phyloP scores from a whole-genome alignment of 1,140 invertebrate genomes.

The Drosophila truncata region DNA sequence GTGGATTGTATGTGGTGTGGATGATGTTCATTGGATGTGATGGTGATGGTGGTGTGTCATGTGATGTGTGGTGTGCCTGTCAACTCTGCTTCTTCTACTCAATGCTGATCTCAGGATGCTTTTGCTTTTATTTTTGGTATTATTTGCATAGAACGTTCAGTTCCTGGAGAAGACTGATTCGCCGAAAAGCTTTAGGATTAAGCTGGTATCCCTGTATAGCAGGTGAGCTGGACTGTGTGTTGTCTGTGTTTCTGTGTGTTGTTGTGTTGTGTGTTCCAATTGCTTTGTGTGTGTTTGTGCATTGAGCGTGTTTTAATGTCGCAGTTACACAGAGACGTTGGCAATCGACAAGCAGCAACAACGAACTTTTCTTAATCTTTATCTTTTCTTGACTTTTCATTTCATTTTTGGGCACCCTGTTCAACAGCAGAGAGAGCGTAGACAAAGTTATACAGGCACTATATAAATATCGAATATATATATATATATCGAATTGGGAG shows the following conservation, averaged over 20 bases:
- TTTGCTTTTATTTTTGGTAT: conserved; percentile 3
- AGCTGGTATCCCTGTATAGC: conserved; percentile 23
- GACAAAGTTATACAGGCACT: conserved; percentile 53
- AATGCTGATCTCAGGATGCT: conserved; percentile 60
- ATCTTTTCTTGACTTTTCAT: conserved; percentile 26
- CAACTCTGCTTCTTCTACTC: conserved; percentile 57
- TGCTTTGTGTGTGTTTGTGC: conserved; percentile 33
- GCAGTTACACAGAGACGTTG: conserved; percentile 79
- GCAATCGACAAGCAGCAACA: conserved; percentile 83
- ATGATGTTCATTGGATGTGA: conserved; percentile 48
- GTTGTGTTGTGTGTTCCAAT: conserved; percentile 51
- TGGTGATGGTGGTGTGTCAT: conserved; percentile 27
- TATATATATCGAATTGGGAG: conserved; percentile 36
- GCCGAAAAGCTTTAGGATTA: conserved; percentile 23
- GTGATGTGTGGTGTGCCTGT: conserved; percentile 53
- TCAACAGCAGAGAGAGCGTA: conserved; percentile 62
- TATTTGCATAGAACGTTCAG: conserved; percentile 38
- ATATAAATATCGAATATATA: conserved; percentile 11
- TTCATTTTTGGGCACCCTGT: conserved; percentile 63
- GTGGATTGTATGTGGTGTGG: conserved; percentile 62
- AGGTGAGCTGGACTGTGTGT: conserved; percentile 20
- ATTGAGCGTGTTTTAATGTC: conserved; percentile 51
- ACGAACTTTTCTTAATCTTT: conserved; percentile 59
- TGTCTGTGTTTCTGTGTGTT: conserved; percentile 12
- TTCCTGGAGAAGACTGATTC: conserved; percentile 23